Conservation (phyloP, 2,888 invertebrate species). For the Petrolisthes manimaculis region DNA sequence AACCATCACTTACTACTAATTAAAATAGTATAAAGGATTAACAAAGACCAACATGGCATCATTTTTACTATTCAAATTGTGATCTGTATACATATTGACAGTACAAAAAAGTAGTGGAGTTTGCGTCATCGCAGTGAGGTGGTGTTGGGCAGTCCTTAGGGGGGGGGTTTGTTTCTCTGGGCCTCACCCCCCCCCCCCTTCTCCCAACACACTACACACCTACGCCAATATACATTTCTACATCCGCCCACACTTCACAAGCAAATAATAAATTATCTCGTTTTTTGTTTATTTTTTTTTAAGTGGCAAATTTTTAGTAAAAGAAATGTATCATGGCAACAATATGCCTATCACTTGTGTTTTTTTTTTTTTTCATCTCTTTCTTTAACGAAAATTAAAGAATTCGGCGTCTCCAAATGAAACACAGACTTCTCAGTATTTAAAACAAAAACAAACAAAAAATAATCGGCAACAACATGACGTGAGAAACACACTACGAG, state of each 20-base stretch:
- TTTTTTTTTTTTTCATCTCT: conserved; percentile 37
- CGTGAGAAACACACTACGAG: conserved; percentile 58
- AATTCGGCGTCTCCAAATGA: conserved; percentile 16
- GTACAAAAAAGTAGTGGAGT: conserved; percentile 65
- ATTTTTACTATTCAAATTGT: conserved; percentile 66
- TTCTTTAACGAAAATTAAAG: conserved; percentile 16
- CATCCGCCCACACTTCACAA: conserved; percentile 62
- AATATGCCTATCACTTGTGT: conserved; percentile 64
- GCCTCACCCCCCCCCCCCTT: conserved; percentile 28
- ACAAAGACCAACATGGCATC: conserved; percentile 46
- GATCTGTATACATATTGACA: conserved; percentile 66
- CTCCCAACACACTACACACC: conserved; percentile 50
- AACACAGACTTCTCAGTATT: neutral
- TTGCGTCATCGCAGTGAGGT: conserved; percentile 44
- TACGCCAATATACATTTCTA: conserved; percentile 66
- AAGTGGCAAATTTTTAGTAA: conserved; percentile 34
- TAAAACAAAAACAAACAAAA: conserved; percentile 50
- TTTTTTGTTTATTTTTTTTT: conserved; percentile 19
- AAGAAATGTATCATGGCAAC: conserved; percentile 54
- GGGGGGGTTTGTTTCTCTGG: conserved; percentile 33
- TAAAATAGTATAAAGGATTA: neutral
- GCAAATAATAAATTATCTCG: conserved; percentile 65
- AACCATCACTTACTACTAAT: neutral
- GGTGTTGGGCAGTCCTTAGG: conserved; percentile 42
- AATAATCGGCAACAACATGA: conserved; percentile 62